phyloP scores from a whole-genome alignment of 2,888 invertebrate species.

The Rhodophaea formosa region DNA sequence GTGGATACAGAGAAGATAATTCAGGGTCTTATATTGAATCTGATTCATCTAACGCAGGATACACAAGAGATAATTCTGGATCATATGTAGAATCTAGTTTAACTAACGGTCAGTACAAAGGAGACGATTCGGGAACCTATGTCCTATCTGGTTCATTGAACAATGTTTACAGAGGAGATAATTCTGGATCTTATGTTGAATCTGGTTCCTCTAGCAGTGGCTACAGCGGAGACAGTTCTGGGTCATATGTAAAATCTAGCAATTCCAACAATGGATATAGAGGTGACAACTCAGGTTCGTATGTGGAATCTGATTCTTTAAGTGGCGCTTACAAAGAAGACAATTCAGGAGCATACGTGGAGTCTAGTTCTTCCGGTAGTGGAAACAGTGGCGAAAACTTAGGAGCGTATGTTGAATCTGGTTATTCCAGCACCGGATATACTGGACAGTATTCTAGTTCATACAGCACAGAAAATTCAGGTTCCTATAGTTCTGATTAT shows the following conservation, averaged over 20 bases:
- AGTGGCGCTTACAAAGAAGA: neutral
- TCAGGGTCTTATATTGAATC: constrained; percentile 49
- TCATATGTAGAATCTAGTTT: constrained; percentile 48
- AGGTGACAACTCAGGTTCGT: constrained; percentile 36
- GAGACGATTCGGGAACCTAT: constrained; percentile 39
- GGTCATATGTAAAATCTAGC: constrained; percentile 39
- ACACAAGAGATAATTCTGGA: constrained; percentile 32
- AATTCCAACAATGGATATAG: constrained; percentile 33
- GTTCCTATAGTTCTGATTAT: constrained; percentile 42
- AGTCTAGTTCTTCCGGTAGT: neutral
- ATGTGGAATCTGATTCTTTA: constrained; percentile 18
- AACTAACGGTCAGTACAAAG: constrained; percentile 39
- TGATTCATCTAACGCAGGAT: constrained; percentile 28
- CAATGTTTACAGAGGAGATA: constrained; percentile 50
- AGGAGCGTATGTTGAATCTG: constrained; percentile 29
- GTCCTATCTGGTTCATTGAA: constrained; percentile 36
- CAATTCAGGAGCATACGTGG: neutral
- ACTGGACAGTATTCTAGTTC: constrained; percentile 38
- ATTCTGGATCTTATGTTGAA: constrained; percentile 33
- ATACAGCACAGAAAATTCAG: constrained; percentile 35
- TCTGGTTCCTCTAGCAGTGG: neutral
- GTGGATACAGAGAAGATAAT: constrained; percentile 33
- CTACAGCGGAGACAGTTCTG: constrained; percentile 47
- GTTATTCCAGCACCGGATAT: constrained; percentile 27
- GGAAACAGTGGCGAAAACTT: constrained; percentile 22